Percentiles rank a stretch among this genome's conserved stretches.
Evolutionary conservation across 2,888 invertebrate species (phyloP).

Genomic region (Aphodius granarius): DNA sequence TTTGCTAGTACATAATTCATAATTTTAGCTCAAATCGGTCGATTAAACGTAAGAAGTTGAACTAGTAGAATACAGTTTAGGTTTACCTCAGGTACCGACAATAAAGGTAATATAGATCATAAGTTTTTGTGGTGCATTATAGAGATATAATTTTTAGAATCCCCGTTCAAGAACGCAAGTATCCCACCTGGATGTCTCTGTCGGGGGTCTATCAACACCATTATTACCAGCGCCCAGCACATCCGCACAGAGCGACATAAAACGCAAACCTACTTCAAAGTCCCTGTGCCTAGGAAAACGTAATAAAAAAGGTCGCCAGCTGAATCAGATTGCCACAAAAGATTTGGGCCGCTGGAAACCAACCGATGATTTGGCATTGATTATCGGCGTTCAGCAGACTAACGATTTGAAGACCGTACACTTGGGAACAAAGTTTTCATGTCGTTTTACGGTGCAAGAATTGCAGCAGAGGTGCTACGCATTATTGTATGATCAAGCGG

Average conservation of each 20-base stretch:
- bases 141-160: constrained; percentile 39
- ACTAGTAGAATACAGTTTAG: constrained; percentile 87
- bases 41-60: constrained; percentile 94
- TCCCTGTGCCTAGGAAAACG: constrained; percentile 52
- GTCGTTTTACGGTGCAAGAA: constrained; percentile 90
- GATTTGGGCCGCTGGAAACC: constrained; percentile 96
- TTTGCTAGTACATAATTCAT: constrained; percentile 6
- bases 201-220: constrained; percentile 44
- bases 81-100: constrained; percentile 59
- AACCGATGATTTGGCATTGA: constrained; percentile 91
- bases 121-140: background rate
- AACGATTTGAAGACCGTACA: constrained; percentile 83
- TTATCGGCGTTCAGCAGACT: constrained; percentile 89
- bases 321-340: constrained; percentile 73
- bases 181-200: constrained; percentile 48
- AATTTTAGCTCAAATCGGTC: constrained; percentile 82
- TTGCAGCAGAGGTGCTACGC: constrained; percentile 97
- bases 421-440: constrained; percentile 92
- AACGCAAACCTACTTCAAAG: constrained; percentile 54
- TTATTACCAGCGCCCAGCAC: constrained; percentile 47
- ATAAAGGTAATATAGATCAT: constrained; percentile 43
- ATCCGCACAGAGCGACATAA: constrained; percentile 40
- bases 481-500: constrained; percentile 90
- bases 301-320: constrained; percentile 65
- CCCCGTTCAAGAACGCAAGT: constrained; percentile 53